Percentiles rank a stretch among this genome's conserved stretches.
phyloP scores from a whole-genome alignment of 2,888 invertebrate species.

The Cheilosia soror region DNA sequence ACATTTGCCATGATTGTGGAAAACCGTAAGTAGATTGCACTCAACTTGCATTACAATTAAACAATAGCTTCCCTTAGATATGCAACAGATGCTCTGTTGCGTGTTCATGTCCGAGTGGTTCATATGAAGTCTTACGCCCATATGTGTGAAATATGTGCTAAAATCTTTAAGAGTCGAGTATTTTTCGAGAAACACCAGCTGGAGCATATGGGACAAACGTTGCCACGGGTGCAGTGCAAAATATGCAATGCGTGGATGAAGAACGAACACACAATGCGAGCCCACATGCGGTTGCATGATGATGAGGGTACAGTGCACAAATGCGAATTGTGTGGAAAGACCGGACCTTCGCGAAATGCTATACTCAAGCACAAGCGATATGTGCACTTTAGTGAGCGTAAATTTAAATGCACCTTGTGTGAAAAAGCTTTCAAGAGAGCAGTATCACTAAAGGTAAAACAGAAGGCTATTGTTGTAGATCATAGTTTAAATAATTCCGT shows the following conservation, averaged over 20 bases:
- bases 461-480: background rate
- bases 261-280: slow-evolving; percentile 76
- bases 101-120: slow-evolving; percentile 74
- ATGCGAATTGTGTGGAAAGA: slow-evolving; percentile 77
- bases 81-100: slow-evolving; percentile 73
- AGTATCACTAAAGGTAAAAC: slow-evolving; percentile 73
- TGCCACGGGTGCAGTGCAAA: slow-evolving; percentile 76
- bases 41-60: background rate
- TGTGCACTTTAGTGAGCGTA: slow-evolving; percentile 76
- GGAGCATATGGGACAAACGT: slow-evolving; percentile 75
- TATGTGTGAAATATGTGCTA: slow-evolving; percentile 77
- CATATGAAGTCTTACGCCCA: slow-evolving; percentile 75
- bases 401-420: slow-evolving; percentile 75
- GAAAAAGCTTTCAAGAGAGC: slow-evolving; percentile 77
- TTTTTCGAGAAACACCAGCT: slow-evolving; percentile 76
- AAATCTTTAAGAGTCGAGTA: slow-evolving; percentile 75
- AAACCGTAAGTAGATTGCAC: slow-evolving; percentile 78
- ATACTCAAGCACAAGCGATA: slow-evolving; percentile 77
- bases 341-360: slow-evolving; percentile 76
- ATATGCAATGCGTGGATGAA: slow-evolving; percentile 77
- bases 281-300: slow-evolving; percentile 75
- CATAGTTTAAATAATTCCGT: background rate
- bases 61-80: slow-evolving; percentile 56
- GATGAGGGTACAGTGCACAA: slow-evolving; percentile 71
- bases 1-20: slow-evolving; percentile 80